Evolutionary conservation across 2,888 invertebrate species (phyloP), one percentile per base, ranked within the genome.

Genomic region (Anarsia innoxiella): DNA sequence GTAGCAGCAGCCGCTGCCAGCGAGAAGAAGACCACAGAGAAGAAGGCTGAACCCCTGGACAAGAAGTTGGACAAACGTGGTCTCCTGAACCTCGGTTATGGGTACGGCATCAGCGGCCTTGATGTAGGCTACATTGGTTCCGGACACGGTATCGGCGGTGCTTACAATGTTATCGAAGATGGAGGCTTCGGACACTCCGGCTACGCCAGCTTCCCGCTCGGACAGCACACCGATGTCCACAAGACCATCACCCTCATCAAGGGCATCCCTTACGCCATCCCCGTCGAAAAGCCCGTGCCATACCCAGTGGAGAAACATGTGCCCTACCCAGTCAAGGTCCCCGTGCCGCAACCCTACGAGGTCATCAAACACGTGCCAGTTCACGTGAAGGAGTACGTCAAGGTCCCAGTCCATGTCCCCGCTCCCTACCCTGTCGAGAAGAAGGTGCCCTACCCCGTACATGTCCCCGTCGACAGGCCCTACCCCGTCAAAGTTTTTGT

Each of bases 11-110:
- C 88, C 55, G 89, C 89, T 86, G 89, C 90, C 74, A 87, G 88
- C 70, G 87, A 88, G 86, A 88, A 89, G 86, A 88, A 88, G 70
- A 70, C 78, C 51, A 77, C 79, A 67, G 76, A 77, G 46, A 84
- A 86, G 60, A 86, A 86, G 68, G 87, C 86, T 55, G 86, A 86
- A 55, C 86, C 88, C 38, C 70, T 88, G 50, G 91, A 91, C 46
- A 92, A 93, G 87, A 93, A 93, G 73, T 88, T 92, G 70, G 92
- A 92, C 79, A 93, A 94, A 77, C 91, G 93, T 53, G 93, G 93
- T 51, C 88, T 93, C 54, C 85, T 92, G 41, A 89, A 91, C 66
- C 86, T 93, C 64, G 93, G 93, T 53, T 93, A 93, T 57, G 93
- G 93, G 37, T 93, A 93, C 70, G 92, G 92, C 42, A 87, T 89